These are phyloP conservation scores for Valencia hispanica DNA, from an alignment of 2,797 vertebrate genomes.

Conservation along the genomic window DNA sequence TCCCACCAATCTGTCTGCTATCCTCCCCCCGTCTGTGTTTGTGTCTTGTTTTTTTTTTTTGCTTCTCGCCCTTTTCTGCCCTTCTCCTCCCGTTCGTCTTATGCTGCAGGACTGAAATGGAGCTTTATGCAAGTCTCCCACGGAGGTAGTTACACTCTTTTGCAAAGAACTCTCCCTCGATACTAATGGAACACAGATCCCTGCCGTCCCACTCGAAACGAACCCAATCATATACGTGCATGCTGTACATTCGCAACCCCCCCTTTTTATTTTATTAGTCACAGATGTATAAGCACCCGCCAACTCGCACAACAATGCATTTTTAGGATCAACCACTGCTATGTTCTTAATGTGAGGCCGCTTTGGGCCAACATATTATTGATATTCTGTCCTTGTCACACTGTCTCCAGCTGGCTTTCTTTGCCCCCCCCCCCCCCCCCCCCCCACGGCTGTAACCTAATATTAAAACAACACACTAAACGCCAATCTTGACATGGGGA, in stretches of 20 bases:
- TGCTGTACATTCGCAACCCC: slow-evolving; percentile 41
- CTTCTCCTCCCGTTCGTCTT: slow-evolving; percentile 62
- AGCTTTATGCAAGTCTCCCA: slow-evolving; percentile 89
- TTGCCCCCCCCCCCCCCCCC: not conserved
- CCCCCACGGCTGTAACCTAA: slow-evolving; percentile 35
- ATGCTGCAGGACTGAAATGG: slow-evolving; percentile 86
- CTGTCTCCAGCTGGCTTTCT: slow-evolving; percentile 37
- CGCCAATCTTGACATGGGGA: slow-evolving; percentile 28
- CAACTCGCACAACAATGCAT: slow-evolving; percentile 53
- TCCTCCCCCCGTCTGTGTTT: slow-evolving; percentile 51
- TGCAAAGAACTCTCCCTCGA: slow-evolving; percentile 68
- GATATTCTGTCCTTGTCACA: slow-evolving; percentile 44
- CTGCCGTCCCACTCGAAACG: slow-evolving; percentile 55
- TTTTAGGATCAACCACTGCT: slow-evolving; percentile 30
- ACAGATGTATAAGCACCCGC: slow-evolving; percentile 73
- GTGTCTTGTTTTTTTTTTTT: slow-evolving; percentile 58
- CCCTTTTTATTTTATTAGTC: slow-evolving; percentile 57
- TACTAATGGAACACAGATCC: slow-evolving; percentile 70
- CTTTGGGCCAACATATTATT: slow-evolving; percentile 35
- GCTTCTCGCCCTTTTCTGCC: slow-evolving; percentile 45
- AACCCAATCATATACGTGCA: slow-evolving; percentile 52
- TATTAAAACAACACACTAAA: slow-evolving; percentile 42
- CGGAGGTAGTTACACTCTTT: slow-evolving; percentile 85
- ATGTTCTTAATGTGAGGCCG: slow-evolving; percentile 13
- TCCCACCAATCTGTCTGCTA: slow-evolving; percentile 55